Evolutionary conservation across 2,888 invertebrate genomes (phyloP).

Genomic region (Diarsia brunnea): DNA sequence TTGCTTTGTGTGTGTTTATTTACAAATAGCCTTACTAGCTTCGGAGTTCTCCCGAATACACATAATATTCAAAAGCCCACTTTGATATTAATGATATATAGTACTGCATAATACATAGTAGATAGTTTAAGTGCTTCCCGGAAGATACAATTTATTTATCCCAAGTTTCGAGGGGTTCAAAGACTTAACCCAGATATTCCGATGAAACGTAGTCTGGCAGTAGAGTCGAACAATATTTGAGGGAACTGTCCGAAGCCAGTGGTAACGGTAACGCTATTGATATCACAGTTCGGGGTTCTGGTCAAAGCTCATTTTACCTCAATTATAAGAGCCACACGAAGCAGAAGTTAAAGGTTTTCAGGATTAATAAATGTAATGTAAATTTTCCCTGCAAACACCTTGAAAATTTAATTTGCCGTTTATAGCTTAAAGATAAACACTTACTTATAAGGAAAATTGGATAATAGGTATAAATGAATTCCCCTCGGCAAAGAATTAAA

Average conservation of each 20-base stretch:
- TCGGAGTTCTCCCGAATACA: neutral
- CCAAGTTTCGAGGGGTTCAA: neutral
- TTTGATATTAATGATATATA: neutral
- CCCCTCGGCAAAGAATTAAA: neutral
- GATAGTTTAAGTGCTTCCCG: neutral
- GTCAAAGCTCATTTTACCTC: neutral
- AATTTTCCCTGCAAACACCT: neutral
- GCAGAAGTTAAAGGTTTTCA: neutral
- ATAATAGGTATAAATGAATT: neutral
- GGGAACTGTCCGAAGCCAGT: neutral
- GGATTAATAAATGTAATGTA: neutral
- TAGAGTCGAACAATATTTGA: neutral
- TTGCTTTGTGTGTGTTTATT: neutral
- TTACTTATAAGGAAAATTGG: neutral
- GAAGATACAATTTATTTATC: neutral
- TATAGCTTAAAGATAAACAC: constrained; percentile 14
- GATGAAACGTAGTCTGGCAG: neutral
- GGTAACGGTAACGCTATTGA: neutral
- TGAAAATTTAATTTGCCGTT: neutral
- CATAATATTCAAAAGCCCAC: neutral
- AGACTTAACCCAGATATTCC: neutral
- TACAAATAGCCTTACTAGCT: neutral
- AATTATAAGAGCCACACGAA: neutral
- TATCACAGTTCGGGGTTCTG: neutral
- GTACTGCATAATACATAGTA: neutral